These are phyloP conservation scores for Cerastoderma edule DNA, from an alignment of 2,888 invertebrate species.

Conservation along the genomic window DNA sequence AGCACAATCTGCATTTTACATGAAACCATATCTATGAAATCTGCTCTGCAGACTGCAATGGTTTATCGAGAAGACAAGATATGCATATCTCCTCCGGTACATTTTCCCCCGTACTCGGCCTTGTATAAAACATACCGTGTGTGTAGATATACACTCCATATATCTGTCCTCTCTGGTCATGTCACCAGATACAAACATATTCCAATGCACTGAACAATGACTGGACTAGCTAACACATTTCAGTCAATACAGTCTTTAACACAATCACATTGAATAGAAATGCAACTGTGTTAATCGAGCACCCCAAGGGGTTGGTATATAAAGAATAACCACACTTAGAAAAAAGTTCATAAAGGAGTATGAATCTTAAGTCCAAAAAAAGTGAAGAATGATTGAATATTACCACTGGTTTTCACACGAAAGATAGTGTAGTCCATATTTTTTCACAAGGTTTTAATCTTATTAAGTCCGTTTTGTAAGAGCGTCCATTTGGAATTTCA, in stretches of 20 bases:
- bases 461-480: slow-evolving; percentile 16
- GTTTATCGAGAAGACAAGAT: too few relatives aligned
- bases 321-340: slow-evolving; percentile 52
- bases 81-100: too few relatives aligned
- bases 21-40: too few relatives aligned
- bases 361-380: slow-evolving; percentile 43
- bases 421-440: slow-evolving; percentile 11
- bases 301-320: not conserved
- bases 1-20: too few relatives aligned
- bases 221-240: slow-evolving; percentile 48
- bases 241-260: slow-evolving; percentile 45
- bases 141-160: slow-evolving; percentile 29
- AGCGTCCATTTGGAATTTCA: not conserved
- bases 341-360: slow-evolving; percentile 40
- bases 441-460: not conserved
- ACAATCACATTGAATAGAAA: slow-evolving; percentile 53
- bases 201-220: slow-evolving; percentile 40
- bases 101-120: too few relatives aligned
- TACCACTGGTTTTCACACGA: slow-evolving; percentile 4
- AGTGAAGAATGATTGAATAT: slow-evolving; percentile 1
- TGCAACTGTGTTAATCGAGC: slow-evolving; percentile 47
- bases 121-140: slow-evolving; percentile 38
- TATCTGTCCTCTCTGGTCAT: slow-evolving; percentile 33
- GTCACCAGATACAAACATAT: slow-evolving; percentile 37
- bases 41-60: too few relatives aligned